Conservation (phyloP, 30 jellyfish, hydroid and myxozoan genomes). For the Clytia hemisphaerica region DNA sequence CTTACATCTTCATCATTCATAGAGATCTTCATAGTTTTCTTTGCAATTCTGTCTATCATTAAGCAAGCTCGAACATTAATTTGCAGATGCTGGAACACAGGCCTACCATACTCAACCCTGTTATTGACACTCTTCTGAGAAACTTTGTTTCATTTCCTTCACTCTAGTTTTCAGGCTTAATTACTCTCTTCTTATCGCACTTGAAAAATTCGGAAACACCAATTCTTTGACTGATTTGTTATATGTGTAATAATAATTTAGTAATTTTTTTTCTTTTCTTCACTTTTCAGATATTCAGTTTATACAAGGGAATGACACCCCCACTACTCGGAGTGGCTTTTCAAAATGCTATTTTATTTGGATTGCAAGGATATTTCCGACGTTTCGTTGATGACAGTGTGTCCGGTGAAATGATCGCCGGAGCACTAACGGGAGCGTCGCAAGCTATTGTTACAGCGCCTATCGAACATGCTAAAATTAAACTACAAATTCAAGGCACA, state of each 20-base stretch:
- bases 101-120: no score
- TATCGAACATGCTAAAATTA: constrained; percentile 33
- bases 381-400: constrained; percentile 5
- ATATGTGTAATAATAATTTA: no score
- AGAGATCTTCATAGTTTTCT: no score
- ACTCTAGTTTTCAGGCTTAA: no score
- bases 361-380: constrained; percentile 27
- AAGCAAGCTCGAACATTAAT: no score
- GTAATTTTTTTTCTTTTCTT: neutral
- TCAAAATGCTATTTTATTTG: constrained; percentile 34
- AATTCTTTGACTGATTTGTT: no score
- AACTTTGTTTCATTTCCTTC: no score
- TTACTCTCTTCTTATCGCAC: no score
- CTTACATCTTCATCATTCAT: neutral
- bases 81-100: no score
- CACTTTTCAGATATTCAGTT: constrained; percentile 17
- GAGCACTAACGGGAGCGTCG: constrained; percentile 28
- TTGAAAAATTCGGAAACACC: no score
- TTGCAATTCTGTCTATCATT: no score
- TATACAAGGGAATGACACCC: constrained; percentile 44
- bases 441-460: constrained; percentile 41
- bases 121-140: no score
- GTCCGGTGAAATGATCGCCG: constrained; percentile 33
- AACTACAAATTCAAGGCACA: constrained; percentile 35
- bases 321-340: constrained; percentile 35